A percentile compares a stretch with the other conserved stretches of the same genome.
Conservation (phyloP, 2,797 vertebrate species). For the Balearica regulorum region DNA sequence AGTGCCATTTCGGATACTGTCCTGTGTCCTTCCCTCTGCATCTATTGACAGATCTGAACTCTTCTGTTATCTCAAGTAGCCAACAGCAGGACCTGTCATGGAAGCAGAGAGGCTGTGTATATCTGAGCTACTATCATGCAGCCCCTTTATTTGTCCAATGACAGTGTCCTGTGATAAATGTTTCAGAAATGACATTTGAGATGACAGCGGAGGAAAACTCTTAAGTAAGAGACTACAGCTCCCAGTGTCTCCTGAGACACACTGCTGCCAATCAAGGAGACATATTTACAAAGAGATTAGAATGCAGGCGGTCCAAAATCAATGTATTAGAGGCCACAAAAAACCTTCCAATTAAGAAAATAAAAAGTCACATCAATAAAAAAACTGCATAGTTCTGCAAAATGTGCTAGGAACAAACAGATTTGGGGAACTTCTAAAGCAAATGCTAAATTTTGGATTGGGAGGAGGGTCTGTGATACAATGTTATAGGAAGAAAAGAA, state of each 20-base stretch:
- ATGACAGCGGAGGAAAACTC: constrained; percentile 63
- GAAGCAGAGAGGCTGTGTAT: constrained; percentile 19
- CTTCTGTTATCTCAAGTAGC: constrained; percentile 55
- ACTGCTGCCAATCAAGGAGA: constrained; percentile 49
- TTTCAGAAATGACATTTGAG: constrained; percentile 72
- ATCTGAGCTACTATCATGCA: constrained; percentile 38
- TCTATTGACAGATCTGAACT: constrained; percentile 53
- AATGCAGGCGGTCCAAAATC: neutral
- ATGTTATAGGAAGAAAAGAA: neutral
- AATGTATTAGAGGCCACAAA: constrained; percentile 5
- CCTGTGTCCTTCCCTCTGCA: neutral
- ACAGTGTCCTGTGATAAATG: constrained; percentile 60
- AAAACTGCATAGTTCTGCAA: neutral
- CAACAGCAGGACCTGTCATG: constrained; percentile 57
- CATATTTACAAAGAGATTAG: constrained; percentile 20
- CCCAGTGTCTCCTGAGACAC: constrained; percentile 39
- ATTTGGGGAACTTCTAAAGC: neutral
- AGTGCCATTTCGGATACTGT: neutral
- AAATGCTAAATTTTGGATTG: neutral
- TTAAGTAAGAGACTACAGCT: constrained; percentile 41
- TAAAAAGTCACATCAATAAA: neutral
- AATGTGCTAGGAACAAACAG: neutral
- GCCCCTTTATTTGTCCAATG: constrained; percentile 58
- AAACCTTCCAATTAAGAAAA: neutral
- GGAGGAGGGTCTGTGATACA: neutral